These are phyloP conservation scores for Thereva nobilitata DNA, from an alignment of 2,888 invertebrate genomes.

Conservation along the genomic window DNA sequence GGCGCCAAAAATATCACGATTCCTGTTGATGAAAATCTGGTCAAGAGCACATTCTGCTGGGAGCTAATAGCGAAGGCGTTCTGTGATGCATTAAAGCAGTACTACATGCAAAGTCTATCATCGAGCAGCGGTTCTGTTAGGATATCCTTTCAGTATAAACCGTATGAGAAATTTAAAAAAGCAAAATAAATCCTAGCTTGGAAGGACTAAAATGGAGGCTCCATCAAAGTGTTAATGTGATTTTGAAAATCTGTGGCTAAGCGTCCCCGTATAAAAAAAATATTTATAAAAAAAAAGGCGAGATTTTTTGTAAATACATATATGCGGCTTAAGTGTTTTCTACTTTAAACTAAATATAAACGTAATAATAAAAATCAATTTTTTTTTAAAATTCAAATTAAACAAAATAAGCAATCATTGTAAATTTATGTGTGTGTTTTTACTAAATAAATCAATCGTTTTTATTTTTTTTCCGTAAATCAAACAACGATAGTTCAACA, in stretches of 20 bases:
- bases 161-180: slow-evolving; percentile 37
- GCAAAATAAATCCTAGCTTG: slow-evolving; percentile 8
- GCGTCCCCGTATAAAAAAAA: slow-evolving; percentile 4
- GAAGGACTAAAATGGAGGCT: slow-evolving; percentile 25
- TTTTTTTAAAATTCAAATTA: too few relatives aligned
- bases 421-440: too few relatives aligned
- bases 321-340: slow-evolving; percentile 32
- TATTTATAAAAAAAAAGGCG: neutral
- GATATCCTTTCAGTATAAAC: slow-evolving; percentile 41
- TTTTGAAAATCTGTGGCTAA: slow-evolving; percentile 33
- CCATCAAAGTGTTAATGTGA: slow-evolving; percentile 42
- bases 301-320: slow-evolving; percentile 14
- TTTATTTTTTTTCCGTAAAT: too few relatives aligned
- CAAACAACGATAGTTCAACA: too few relatives aligned
- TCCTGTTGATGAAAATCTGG: slow-evolving; percentile 33
- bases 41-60: slow-evolving; percentile 36
- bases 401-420: too few relatives aligned
- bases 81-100: slow-evolving; percentile 40
- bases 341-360: slow-evolving; percentile 2
- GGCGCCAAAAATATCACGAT: slow-evolving; percentile 35
- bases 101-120: slow-evolving; percentile 38
- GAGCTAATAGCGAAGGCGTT: slow-evolving; percentile 39
- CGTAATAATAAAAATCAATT: too few relatives aligned
- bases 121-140: slow-evolving; percentile 37
- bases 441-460: too few relatives aligned